Base-by-base conservation (phyloP, 30 jellyfish, hydroid and myxozoan species). In the Phacellophora camtschatica region DNA sequence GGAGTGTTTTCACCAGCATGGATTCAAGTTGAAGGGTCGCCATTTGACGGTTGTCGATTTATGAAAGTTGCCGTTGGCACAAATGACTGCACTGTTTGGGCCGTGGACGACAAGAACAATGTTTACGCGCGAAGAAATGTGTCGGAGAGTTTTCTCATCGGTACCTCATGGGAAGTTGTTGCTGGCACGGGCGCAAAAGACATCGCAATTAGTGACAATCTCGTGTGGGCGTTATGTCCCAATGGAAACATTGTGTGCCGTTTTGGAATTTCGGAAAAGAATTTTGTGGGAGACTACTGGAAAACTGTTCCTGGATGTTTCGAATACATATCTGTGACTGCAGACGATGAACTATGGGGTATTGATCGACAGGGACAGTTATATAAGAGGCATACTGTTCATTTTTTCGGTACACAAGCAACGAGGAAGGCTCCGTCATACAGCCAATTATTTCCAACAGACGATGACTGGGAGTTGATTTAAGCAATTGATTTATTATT, bases 291-390 rank as follows among this genome's bases (percentile, higher is more conserved):
- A 7, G 97, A 94, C 59, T 94, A 94, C 76, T 94, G 99, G 99
- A 94, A 94, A 71, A 94, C 95, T 25, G 97, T 82, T 0, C 99
- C 99, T 0, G 99, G 99, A 12, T 67, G 87, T 56, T 94, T 94
- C 66, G 97, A 94, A 27, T 92, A 94, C 43, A 82, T 94, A 13
- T 88, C 97, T 34, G 99, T 94, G 15, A 50, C 97, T 15, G 92
- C 96, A 8, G 96, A 94, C 54, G 97, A 94, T 57, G 99, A 94
- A 77, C 83, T 94, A 8, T 94, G 99, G 97, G 99, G 99, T 9
- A 94, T 94, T 19, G 99, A 94, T 56, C 89, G 99, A 19, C 96
- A 87, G 29, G 99, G 99, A 23, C 97, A 87, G 51, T 62, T 94
- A 25, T 94, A 94, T 66, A 92, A 86, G 71, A 72, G 99, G 33